A percentile compares a stretch with the other conserved stretches of the same genome.
phyloP scores from a whole-genome alignment of 2,113 vertebrate species.

The Mormoops blainvillei region DNA sequence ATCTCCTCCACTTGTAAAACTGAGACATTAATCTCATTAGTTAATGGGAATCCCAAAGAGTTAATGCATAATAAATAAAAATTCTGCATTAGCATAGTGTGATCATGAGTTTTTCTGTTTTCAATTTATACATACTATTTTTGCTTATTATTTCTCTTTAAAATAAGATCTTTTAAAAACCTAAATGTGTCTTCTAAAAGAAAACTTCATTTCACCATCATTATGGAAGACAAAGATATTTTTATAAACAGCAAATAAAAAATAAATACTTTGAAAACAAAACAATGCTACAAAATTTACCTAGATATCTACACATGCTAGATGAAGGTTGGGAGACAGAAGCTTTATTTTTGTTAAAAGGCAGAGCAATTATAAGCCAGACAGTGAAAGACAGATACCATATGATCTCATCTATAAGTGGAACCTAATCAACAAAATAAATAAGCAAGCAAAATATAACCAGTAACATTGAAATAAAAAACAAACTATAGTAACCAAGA shows the following conservation, averaged over 20 bases:
- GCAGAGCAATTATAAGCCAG: too few species aligned
- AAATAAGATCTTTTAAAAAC: neutral
- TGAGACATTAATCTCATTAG: neutral
- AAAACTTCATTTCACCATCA: neutral
- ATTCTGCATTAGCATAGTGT: neutral
- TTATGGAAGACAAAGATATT: neutral
- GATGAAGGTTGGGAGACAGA: neutral
- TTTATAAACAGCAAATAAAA: neutral
- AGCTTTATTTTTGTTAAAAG: neutral
- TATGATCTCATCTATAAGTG: too few species aligned
- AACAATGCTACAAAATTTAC: neutral
- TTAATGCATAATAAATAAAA: neutral
- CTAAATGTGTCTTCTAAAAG: neutral
- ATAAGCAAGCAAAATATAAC: too few species aligned
- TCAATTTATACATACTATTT: neutral
- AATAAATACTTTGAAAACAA: neutral
- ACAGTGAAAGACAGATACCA: too few species aligned
- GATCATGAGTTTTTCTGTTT: neutral
- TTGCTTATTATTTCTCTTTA: neutral
- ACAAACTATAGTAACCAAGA: too few species aligned
- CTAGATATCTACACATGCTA: neutral
- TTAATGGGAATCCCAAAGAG: neutral
- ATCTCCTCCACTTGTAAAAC: neutral
- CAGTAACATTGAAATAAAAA: too few species aligned
- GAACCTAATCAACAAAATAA: too few species aligned